Evolutionary conservation across 1,140 invertebrate genomes (phyloP).

Genomic region (Choristoneura fumiferana): DNA sequence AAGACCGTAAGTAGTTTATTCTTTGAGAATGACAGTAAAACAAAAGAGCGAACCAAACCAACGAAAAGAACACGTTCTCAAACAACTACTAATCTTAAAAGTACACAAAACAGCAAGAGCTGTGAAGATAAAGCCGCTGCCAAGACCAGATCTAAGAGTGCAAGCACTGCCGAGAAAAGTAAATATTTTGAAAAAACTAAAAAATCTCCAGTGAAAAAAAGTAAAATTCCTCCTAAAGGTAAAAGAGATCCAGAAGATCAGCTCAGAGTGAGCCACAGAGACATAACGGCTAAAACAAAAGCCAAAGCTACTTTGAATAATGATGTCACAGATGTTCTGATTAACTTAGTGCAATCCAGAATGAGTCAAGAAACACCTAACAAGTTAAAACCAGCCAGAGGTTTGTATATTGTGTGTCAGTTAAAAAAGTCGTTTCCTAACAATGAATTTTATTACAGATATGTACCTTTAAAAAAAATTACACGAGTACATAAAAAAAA

Average conservation of each 20-base stretch:
- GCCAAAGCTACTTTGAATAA: conserved; percentile 44
- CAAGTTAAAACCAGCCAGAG: conserved; percentile 42
- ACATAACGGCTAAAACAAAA: conserved; percentile 46
- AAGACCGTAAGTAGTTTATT: conserved; percentile 49
- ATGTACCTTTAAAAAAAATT: too few species aligned
- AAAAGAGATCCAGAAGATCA: conserved; percentile 38
- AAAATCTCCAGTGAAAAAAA: conserved; percentile 28
- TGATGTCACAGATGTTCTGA: conserved; percentile 72
- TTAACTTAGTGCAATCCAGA: conserved; percentile 70
- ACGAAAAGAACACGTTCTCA: conserved; percentile 49
- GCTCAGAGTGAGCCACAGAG: conserved; percentile 63
- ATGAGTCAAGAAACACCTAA: conserved; percentile 65
- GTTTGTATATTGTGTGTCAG: conserved; percentile 30
- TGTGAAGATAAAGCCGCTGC: conserved; percentile 23
- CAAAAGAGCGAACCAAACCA: conserved; percentile 25
- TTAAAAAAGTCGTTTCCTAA: too few species aligned
- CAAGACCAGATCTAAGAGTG: conserved; percentile 54
- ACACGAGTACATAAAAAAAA: too few species aligned
- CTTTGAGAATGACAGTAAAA: conserved; percentile 42
- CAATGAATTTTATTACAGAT: too few species aligned
- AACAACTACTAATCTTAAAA: conserved; percentile 42
- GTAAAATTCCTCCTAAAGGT: conserved; percentile 25
- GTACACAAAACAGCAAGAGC: conserved; percentile 25
- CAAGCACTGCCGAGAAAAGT: conserved; percentile 44
- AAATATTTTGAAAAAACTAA: conserved; percentile 55